phyloP scores from a whole-genome alignment of 2,888 invertebrate genomes.

The Atrina japonica region DNA sequence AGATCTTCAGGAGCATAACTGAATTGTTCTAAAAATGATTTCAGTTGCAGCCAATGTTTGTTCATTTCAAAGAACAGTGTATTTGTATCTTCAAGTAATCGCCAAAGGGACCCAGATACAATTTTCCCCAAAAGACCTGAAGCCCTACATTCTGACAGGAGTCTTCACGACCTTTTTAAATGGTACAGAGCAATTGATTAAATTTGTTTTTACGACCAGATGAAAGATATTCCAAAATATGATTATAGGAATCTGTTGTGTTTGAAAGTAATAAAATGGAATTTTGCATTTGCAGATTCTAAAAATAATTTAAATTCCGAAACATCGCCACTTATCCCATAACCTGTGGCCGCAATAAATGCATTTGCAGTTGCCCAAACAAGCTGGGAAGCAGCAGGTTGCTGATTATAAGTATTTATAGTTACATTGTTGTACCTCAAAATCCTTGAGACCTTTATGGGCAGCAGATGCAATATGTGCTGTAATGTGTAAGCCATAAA shows the following conservation, averaged over 20 bases:
- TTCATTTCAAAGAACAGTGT: conserved; percentile 6
- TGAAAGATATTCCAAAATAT: not conserved
- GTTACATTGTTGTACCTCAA: not conserved
- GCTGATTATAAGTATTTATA: not conserved
- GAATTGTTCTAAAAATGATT: not conserved
- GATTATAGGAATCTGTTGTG: conserved; percentile 4
- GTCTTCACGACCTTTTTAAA: not conserved
- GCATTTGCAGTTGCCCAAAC: conserved; percentile 9
- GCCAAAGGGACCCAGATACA: not conserved
- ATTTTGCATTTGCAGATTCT: not conserved
- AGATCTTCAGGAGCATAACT: not conserved
- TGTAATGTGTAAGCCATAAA: conserved; percentile 7
- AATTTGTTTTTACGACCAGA: conserved; percentile 9
- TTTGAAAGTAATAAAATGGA: not conserved
- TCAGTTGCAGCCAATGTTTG: conserved; percentile 13
- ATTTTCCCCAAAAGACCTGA: not conserved
- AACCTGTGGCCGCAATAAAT: conserved; percentile 1
- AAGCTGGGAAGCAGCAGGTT: conserved; percentile 13
- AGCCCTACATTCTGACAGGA: conserved; percentile 1
- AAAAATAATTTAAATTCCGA: conserved; percentile 9
- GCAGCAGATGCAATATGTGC: conserved; percentile 5
- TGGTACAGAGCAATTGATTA: conserved; percentile 3
- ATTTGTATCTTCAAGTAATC: conserved; percentile 6
- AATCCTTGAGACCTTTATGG: not conserved
- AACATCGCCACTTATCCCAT: conserved; percentile 11